Conservation (phyloP, 2,888 invertebrate genomes). For the Macrophya annulata region DNA sequence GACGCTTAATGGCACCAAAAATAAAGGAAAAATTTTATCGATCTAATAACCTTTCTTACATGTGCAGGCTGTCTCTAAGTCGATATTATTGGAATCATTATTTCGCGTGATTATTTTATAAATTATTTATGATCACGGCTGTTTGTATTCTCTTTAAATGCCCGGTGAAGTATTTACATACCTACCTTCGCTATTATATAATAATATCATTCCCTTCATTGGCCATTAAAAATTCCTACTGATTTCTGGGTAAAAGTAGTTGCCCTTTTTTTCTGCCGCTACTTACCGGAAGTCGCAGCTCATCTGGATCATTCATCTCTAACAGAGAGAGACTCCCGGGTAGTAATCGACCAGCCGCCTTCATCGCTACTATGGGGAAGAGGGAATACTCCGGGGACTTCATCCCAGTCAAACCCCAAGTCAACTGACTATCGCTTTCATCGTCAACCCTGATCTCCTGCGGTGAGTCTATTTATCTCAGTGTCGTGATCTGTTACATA, state of each 20-base stretch:
- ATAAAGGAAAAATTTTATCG: background rate
- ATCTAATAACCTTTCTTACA: background rate
- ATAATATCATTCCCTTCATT: background rate
- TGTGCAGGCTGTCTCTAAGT: background rate
- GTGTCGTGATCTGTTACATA: background rate
- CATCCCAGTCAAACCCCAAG: background rate
- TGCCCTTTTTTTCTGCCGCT: background rate
- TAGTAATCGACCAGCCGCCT: constrained; percentile 7
- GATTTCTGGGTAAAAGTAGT: background rate
- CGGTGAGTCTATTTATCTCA: background rate
- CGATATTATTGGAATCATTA: background rate
- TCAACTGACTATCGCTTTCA: constrained; percentile 19
- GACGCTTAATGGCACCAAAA: background rate
- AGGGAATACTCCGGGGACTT: constrained; percentile 5
- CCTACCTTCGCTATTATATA: background rate
- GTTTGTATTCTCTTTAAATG: too few relatives aligned
- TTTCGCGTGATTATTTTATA: too few relatives aligned
- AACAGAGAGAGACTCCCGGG: background rate
- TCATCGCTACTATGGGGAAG: background rate
- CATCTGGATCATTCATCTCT: constrained; percentile 9
- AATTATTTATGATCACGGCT: too few relatives aligned
- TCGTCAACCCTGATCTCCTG: background rate
- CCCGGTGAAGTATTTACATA: too few relatives aligned
- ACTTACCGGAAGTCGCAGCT: background rate
- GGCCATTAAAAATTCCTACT: background rate